Base-by-base conservation (phyloP, 2,113 vertebrate genomes). In the Pygoscelis antarcticus region DNA sequence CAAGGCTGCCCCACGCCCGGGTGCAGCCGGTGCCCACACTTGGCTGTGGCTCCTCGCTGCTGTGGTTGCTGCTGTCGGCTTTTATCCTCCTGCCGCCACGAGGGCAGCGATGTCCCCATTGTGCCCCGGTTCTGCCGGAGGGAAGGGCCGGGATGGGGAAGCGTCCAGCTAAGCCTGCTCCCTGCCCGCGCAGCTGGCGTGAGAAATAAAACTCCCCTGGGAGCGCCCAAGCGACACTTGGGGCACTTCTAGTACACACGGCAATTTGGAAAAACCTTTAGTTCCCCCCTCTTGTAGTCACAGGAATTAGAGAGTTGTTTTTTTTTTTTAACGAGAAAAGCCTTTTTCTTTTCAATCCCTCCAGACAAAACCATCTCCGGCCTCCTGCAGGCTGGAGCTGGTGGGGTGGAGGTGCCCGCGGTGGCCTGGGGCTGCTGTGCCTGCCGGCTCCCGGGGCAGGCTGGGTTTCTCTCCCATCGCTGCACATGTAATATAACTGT, bases 171-270 rank as follows among this genome's bases (percentile, higher is more conserved):
- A 61, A 89, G 83, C 71, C 75, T 77, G 68, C 23, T 88, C 62
- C 32, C 49, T 91, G 60, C 66, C 85, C 8, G 19, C 10, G 3
- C n/a, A 76, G 57, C 75, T 76, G 54, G 11, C 6, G 2, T 47
- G 54, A 77, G 89, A 77, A 44, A 47, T 32, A 32, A 76, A 95
- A 40, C 54, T 57, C 38, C 27, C 47, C 47, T 44, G 44, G 40
- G 40, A 82, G 60, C 9, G 11, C 22, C 46, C 0, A 0, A 29
- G 49, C 0, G 1, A 52, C 3, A 4, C 54, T 18, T 54, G 72
- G 52, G 27, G 44, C 49, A 22, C 46, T 83, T 85, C 32, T 61
- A 26, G 38, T n/a, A 52, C 66, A 80, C 40, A 21, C 1, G 10
- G 54, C 44, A 57, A 20, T 66, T 20, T 52, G 40, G 34, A 83